Evolutionary conservation across 2,113 vertebrate species (phyloP), one percentile per base, ranked within the genome.

Genomic region (Nothobranchius kuhntae): DNA sequence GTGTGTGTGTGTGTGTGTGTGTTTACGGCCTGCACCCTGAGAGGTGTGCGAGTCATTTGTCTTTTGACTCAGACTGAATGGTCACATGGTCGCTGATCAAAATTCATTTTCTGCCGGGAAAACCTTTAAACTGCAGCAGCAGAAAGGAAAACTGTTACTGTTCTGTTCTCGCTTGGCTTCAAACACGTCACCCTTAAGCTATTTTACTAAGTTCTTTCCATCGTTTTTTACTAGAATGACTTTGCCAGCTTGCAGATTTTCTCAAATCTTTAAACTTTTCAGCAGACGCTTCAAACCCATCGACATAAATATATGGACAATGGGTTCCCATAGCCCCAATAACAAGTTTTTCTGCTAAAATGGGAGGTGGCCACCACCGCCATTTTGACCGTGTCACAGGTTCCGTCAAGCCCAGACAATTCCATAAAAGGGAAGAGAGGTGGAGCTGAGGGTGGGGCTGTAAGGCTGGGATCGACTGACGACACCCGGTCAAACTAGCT

Each of bases 251-350:
- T 54, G 53, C 47, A 68, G 59, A 36, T 24, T 75, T 64, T 70
- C 65, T 65, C 57, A 75, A 71, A 72, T 78, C 67, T 75, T 30
- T 81, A 78, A 85, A 80, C 76, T 53, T 82, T 85, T 80, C 21
- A 81, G 53, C 83, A 85, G 78, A 71, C 77, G 79, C 60, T 65
- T 79, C 61, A 65, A 21, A 21, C 21, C 21, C n/a, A n/a, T n/a
- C n/a, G n/a, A n/a, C n/a, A n/a, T n/a, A n/a, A n/a, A n/a, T n/a
- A n/a, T n/a, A n/a, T n/a, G n/a, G n/a, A n/a, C n/a, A n/a, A n/a
- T n/a, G n/a, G n/a, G n/a, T n/a, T n/a, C n/a, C n/a, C n/a, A n/a
- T n/a, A n/a, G n/a, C n/a, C n/a, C n/a, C n/a, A n/a, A n/a, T n/a
- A n/a, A n/a, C n/a, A n/a, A n/a, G n/a, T n/a, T n/a, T n/a, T n/a